A percentile compares a stretch with the other conserved stretches of the same genome.
Conservation (phyloP, 2,797 vertebrate genomes). For the Hafferia zeledoni region DNA sequence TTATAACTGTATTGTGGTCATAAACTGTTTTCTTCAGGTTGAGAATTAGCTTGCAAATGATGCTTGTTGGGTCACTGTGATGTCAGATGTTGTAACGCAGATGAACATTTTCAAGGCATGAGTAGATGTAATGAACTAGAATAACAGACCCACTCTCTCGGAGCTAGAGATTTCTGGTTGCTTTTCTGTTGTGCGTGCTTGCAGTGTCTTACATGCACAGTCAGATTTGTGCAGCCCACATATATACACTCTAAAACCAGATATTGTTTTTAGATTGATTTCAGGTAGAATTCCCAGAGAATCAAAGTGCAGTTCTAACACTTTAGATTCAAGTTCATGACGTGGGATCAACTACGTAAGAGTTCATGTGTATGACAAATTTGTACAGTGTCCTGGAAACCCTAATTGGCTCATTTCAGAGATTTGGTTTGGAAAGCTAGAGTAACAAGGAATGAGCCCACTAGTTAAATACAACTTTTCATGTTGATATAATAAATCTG, state of each 20-base stretch:
- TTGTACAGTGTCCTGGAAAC: not conserved
- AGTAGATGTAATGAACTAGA: not conserved
- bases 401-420: not conserved
- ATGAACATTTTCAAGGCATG: not conserved
- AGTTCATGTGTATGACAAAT: not conserved
- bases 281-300: not conserved
- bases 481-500: not conserved
- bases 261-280: not conserved
- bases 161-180: not conserved
- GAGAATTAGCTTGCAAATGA: not conserved
- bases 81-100: not conserved
- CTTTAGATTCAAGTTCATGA: not conserved
- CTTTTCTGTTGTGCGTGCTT: not conserved
- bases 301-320: not conserved
- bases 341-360: not conserved
- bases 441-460: not conserved
- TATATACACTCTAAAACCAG: not conserved
- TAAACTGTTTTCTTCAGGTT: not conserved
- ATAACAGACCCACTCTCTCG: rapidly evolving
- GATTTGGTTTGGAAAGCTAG: not conserved
- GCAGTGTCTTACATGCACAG: rapidly evolving
- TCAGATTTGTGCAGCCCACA: not conserved
- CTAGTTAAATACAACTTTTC: not conserved
- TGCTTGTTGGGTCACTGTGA: not conserved
- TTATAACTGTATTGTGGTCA: not conserved